Percentiles rank a stretch among this genome's conserved stretches.
Evolutionary conservation across 2,113 vertebrate species (phyloP).

Genomic region (Falcunculus frontatus): DNA sequence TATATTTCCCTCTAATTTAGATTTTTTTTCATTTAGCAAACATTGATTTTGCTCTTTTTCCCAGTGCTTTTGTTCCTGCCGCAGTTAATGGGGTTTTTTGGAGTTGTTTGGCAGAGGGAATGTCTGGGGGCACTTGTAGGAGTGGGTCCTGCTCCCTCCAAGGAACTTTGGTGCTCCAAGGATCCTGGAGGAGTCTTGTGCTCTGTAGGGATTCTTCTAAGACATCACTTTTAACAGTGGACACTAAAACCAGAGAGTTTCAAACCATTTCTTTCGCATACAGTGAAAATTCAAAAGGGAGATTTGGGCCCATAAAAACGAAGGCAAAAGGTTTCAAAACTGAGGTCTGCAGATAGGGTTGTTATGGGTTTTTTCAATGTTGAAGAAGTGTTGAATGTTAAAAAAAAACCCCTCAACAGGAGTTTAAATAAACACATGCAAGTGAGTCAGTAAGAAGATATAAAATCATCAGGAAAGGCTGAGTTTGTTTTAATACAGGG

Average conservation of each 20-base stretch:
- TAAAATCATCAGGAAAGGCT: conserved; percentile 60
- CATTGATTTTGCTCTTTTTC: not conserved
- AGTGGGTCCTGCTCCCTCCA: not conserved
- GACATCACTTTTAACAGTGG: not conserved
- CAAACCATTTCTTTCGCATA: not conserved
- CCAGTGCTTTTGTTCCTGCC: not conserved
- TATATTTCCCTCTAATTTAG: not conserved
- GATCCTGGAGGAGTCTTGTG: not conserved
- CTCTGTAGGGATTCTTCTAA: not conserved
- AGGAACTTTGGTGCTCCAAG: not conserved
- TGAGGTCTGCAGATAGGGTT: not conserved
- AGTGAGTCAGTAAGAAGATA: conserved; percentile 42
- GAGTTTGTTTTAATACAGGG: conserved; percentile 66
- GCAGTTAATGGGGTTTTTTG: not conserved
- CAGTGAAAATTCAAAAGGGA: not conserved
- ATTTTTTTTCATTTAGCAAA: not conserved
- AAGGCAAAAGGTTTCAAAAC: not conserved
- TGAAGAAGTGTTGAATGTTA: not conserved
- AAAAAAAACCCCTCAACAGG: not conserved
- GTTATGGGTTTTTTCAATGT: not conserved
- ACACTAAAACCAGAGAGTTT: not conserved
- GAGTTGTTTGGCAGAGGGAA: not conserved
- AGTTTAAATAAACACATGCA: conserved; percentile 50
- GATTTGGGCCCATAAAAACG: not conserved
- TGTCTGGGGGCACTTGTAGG: rapidly evolving